These are phyloP conservation scores for Euphydryas editha DNA, from an alignment of 2,888 invertebrate species.

Conservation along the genomic window DNA sequence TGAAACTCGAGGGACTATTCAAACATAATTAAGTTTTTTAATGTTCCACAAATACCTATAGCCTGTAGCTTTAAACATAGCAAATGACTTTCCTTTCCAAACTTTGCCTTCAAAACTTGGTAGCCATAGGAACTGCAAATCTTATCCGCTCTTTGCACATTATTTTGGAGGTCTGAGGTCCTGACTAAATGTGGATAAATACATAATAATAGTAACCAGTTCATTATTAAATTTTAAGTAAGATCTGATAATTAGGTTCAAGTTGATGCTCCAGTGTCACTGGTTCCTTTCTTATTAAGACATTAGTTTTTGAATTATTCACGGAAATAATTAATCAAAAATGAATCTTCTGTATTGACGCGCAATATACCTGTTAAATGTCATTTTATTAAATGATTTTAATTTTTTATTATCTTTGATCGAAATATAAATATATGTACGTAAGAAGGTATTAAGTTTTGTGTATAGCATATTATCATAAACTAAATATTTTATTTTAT, in stretches of 20 bases:
- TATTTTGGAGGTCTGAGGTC: constrained; percentile 26
- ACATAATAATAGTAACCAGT: constrained; percentile 28
- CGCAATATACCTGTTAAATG: neutral
- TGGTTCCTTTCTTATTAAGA: neutral
- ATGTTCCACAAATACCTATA: constrained; percentile 25
- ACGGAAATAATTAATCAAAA: neutral
- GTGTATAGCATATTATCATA: no score
- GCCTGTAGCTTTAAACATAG: constrained; percentile 51
- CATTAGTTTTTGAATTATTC: neutral
- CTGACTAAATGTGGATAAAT: constrained; percentile 18
- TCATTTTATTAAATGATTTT: neutral
- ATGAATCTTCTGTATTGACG: neutral
- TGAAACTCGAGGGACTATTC: neutral
- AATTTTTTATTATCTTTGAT: neutral
- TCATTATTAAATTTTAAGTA: constrained; percentile 34
- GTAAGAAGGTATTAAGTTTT: no score
- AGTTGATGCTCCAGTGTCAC: no score
- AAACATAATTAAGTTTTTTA: neutral
- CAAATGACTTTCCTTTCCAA: constrained; percentile 61
- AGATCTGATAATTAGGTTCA: neutral
- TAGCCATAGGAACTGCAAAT: constrained; percentile 54
- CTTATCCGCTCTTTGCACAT: constrained; percentile 29
- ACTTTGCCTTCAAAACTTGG: constrained; percentile 58
- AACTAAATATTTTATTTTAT: no score
- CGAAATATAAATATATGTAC: neutral